Conservation (phyloP, 2,888 invertebrate genomes). For the Agelastica alni region DNA sequence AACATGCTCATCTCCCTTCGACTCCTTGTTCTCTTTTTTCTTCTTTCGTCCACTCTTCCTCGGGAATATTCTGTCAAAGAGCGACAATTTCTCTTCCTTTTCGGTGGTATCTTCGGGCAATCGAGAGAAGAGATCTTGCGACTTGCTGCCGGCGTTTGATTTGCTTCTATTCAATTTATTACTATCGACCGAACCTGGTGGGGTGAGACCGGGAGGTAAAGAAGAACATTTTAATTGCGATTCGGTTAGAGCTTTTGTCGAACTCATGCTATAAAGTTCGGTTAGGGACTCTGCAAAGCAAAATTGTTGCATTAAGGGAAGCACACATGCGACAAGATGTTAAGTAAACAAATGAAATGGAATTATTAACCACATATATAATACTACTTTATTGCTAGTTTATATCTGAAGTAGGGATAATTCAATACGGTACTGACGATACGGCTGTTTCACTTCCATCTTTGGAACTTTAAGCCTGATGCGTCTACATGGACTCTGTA, state of each 20-base stretch:
- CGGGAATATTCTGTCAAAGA: slow-evolving; percentile 69
- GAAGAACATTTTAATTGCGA: slow-evolving; percentile 68
- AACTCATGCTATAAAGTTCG: slow-evolving; percentile 52
- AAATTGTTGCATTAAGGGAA: slow-evolving; percentile 13
- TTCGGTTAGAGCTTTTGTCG: slow-evolving; percentile 49
- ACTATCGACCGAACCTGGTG: slow-evolving; percentile 57
- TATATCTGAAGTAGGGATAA: too few relatives aligned
- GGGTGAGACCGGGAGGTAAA: slow-evolving; percentile 65
- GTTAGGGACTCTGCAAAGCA: slow-evolving; percentile 54
- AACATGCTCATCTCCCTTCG: slow-evolving; percentile 53
- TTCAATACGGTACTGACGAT: too few relatives aligned
- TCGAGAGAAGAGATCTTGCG: slow-evolving; percentile 47
- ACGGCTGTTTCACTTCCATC: too few relatives aligned
- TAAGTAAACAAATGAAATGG: slow-evolving; percentile 2
- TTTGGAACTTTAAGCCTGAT: too few relatives aligned
- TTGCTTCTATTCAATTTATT: slow-evolving; percentile 60
- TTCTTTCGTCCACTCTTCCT: slow-evolving; percentile 75
- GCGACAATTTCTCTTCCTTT: slow-evolving; percentile 60
- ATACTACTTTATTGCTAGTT: too few relatives aligned
- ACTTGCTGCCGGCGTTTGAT: slow-evolving; percentile 55
- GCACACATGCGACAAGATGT: slow-evolving; percentile 1
- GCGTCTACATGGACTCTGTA: too few relatives aligned
- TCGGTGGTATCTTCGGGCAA: slow-evolving; percentile 46
- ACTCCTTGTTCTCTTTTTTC: slow-evolving; percentile 55
- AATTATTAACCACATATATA: too few relatives aligned